phyloP scores from a whole-genome alignment of 2,888 invertebrate species.

The Colostygia pectinataria region DNA sequence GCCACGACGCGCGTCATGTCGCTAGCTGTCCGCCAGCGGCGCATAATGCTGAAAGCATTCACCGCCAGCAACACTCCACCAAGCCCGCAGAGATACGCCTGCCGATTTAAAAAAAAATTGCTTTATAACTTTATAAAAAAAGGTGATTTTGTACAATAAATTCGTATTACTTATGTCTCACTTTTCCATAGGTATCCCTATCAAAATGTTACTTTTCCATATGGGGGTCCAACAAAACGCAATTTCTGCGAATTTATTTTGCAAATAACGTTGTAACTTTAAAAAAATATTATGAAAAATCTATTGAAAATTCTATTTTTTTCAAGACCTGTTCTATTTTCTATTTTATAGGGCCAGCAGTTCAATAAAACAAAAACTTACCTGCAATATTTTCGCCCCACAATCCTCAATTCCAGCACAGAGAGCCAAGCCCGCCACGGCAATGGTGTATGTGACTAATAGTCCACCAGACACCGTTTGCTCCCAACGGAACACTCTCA shows the following conservation, averaged over 20 bases:
- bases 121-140: too few species aligned
- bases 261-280: too few species aligned
- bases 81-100: constrained; percentile 54
- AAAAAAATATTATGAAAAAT: neutral
- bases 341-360: too few species aligned
- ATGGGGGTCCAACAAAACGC: too few species aligned
- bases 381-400: constrained; percentile 49
- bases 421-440: constrained; percentile 47
- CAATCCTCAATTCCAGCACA: constrained; percentile 42
- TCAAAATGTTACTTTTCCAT: too few species aligned
- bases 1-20: constrained; percentile 56
- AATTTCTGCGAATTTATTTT: too few species aligned
- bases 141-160: too few species aligned
- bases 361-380: constrained; percentile 21
- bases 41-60: constrained; percentile 54
- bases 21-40: constrained; percentile 50
- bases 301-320: neutral
- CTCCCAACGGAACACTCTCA: constrained; percentile 66
- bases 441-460: constrained; percentile 55
- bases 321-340: too few species aligned
- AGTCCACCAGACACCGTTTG: constrained; percentile 61
- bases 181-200: too few species aligned
- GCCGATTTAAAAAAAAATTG: constrained; percentile 12
- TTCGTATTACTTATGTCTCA: too few species aligned
- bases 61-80: constrained; percentile 50